These are phyloP conservation scores for Hapalemur alaotrensis DNA, from an alignment of 2,797 vertebrate species.

Conservation along the genomic window DNA sequence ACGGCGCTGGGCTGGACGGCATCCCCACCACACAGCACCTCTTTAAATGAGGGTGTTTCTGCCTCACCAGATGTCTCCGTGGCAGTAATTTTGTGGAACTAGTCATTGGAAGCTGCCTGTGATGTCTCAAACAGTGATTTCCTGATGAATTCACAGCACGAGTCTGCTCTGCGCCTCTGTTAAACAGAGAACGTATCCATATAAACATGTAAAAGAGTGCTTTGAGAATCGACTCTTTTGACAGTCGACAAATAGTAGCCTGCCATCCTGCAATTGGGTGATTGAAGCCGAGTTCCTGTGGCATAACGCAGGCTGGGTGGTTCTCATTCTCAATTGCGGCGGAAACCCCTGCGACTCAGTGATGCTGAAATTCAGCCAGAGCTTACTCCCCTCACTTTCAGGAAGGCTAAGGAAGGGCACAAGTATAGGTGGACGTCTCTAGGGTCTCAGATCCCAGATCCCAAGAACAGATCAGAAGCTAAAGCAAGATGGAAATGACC, in stretches of 20 bases:
- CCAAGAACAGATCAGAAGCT: neutral
- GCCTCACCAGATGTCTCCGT: constrained; percentile 24
- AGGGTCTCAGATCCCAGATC: neutral
- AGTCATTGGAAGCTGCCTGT: constrained; percentile 6
- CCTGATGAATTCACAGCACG: constrained; percentile 64
- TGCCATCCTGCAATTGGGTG: constrained; percentile 21
- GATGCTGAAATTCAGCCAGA: neutral
- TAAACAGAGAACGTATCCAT: constrained; percentile 33
- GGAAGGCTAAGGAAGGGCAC: neutral
- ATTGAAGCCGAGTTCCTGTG: neutral
- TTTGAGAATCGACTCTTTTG: constrained; percentile 55
- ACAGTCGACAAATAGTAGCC: constrained; percentile 57
- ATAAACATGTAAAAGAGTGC: constrained; percentile 44
- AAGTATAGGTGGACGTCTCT: neutral
- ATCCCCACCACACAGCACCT: neutral
- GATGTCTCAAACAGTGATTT: neutral
- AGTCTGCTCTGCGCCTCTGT: neutral
- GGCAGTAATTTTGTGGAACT: neutral
- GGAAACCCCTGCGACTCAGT: neutral
- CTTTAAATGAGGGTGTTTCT: neutral
- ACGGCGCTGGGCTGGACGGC: neutral
- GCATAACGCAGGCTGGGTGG: neutral
- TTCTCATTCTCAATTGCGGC: neutral
- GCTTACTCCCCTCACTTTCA: neutral
- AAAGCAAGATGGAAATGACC: neutral